Evolutionary conservation across 1,140 invertebrate genomes (phyloP).

Genomic region (Ostrea edulis): DNA sequence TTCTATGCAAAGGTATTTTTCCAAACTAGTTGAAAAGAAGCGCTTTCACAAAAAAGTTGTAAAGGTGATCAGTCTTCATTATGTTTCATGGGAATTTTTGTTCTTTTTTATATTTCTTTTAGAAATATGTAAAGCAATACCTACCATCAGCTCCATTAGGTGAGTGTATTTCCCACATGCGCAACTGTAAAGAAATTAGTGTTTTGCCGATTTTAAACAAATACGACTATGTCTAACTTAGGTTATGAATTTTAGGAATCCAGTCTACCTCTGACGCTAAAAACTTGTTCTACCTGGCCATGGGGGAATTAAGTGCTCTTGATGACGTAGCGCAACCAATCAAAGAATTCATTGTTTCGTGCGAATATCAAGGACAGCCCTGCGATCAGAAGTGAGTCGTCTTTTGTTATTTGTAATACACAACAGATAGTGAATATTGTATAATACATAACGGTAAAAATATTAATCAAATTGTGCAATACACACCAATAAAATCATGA

Average conservation of each 20-base stretch:
- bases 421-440: too few species aligned
- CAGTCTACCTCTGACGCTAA: not conserved
- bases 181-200: too few species aligned
- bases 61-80: too few species aligned
- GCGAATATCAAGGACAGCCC: not conserved
- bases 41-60: too few species aligned
- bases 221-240: too few species aligned
- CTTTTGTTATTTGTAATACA: not conserved
- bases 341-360: not conserved
- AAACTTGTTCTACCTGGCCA: not conserved
- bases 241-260: not conserved
- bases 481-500: too few species aligned
- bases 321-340: not conserved
- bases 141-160: not conserved
- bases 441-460: too few species aligned
- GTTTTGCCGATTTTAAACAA: too few species aligned
- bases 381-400: not conserved
- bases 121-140: not conserved
- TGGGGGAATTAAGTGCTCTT: not conserved
- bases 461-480: too few species aligned
- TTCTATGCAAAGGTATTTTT: too few species aligned
- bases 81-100: too few species aligned
- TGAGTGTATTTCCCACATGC: not conserved
- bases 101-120: not conserved
- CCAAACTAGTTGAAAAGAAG: too few species aligned